Base-by-base conservation (phyloP, 1,140 invertebrate genomes). In the Ostrea edulis region DNA sequence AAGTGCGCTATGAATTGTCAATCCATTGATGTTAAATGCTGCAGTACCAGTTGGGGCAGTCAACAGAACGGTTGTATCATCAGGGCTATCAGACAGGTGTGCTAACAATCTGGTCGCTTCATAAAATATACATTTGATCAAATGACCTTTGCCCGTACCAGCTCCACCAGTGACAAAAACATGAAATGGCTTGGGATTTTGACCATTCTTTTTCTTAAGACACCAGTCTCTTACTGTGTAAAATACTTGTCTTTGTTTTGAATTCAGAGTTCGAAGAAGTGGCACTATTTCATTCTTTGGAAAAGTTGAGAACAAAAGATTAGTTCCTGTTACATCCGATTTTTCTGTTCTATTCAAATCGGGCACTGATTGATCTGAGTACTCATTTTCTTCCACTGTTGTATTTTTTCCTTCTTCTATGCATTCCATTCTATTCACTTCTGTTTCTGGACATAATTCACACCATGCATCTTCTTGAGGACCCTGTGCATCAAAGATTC, bases 241-340 rank as follows among this genome's bases (percentile, higher is more conserved):
- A 25, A 87, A 83, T 68, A 87, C 22, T 51, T 87, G n/a, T 25
- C 71, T 86, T 71, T 85, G 84, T 62, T 86, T 88, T 35, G 0
- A 12, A 58, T 84, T 84, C 7, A 84, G 54, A 12, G 82, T n/a
- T 53, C 53, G 51, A 9, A 84, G 35, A 53, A 86, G 65, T 7
- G 65, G 65, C 17, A 68, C 17, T 9, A 68, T 22, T 9, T 68
- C 65, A 68, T 68, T 68, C 20, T 22, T 68, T 68, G 65, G 22
- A 68, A 68, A 22, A 0, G 65, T n/a, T 9, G 65, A 68, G 4
- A 8, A 22, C 4, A 68, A n/a, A n/a, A 68, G 65, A 68, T 68
- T 68, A 3, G 65, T 25, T 68, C 20, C 22, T 22, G 20, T 68
- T n/a, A 4, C 11, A 9, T 68, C 22, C 22, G 65, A 22, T 0